Evolutionary conservation across 2,113 vertebrate species (phyloP), one percentile per base, ranked within the genome.

Genomic region (Poecilia latipinna): DNA sequence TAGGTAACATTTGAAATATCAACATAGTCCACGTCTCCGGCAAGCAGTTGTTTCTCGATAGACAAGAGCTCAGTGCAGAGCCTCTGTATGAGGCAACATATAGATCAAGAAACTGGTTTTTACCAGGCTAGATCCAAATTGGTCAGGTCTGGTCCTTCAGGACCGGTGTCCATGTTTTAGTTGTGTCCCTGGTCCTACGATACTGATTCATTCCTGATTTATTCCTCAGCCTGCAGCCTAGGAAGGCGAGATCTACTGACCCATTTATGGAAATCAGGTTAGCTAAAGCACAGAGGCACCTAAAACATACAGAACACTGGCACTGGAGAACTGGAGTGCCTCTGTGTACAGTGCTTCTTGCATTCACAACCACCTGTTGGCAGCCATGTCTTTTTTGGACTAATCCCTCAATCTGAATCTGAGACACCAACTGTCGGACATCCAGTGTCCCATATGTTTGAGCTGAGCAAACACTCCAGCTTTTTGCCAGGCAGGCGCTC

Each of bases 381-480:
- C 39, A 35, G 12, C 37, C 51, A 22, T 54, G 35, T 70, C 68
- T 72, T 22, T 64, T 3, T n/a, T 12, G 42, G 19, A 51, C 29
- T 64, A 44, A 11, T 60, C 33, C 65, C 32, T 74, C 28, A 35
- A 48, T 31, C 17, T 33, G 17, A 26, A 13, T 31, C 54, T 76
- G 57, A 48, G 22, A 8, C 37, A 48, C 61, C 60, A 74, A 65
- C 61, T 65, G 42, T 44, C 42, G 3, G 61, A 67, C 42, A 7
- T 32, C 54, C 28, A 6, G 51, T 6, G 37, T 64, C 67, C 74
- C 29, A 85, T 82, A 42, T 91, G 86, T 89, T 85, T 84, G 80
- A 89, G 77, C 78, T 65, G 83, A 75, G 71, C 82, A 85, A 82
- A 78, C 78, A 68, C 35, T 77, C 69, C 67, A 64, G 77, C 60